Base-by-base conservation (phyloP, 2,113 vertebrate species). In the Oryzias woworae region DNA sequence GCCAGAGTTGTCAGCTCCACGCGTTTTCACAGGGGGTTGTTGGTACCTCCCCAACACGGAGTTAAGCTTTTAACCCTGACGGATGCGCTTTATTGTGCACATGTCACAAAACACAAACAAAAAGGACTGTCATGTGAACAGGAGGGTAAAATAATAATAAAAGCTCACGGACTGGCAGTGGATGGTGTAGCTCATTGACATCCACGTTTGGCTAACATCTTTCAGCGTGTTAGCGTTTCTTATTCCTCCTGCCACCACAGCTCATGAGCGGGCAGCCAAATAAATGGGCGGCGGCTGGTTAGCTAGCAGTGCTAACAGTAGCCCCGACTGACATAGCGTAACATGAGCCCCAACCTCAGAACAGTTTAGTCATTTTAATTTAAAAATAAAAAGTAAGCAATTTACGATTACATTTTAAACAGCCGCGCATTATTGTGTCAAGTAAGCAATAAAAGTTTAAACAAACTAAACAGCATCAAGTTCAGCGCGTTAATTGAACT, bases 251-350 rank as follows among this genome's bases (percentile, higher is more conserved):
- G 24, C 2, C n/a, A 18, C 28, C 20, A 14, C 23, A 26, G 50
- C 8, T 49, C 12, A 28, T 48, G 28, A 47, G 5, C 36, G 22
- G 49, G 1, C 52, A 42, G 17, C 58, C 31, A 50, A 57, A 44
- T 46, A 56, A 51, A 43, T 75, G 85, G 85, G 85, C 82, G 87
- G 83, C n/a, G 82, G 67, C 80, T 81, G 7, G 80, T 63, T 65
- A 75, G 75, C 85, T 79, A 84, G 73, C 74, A 58, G 45, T 58
- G 82, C 78, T 80, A 80, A 71, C 51, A 23, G n/a, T 67, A 60
- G 70, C 80, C 36, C 20, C 58, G 28, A 14, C 36, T 70, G 48
- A 52, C 50, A 70, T 52, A 43, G 51, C 69, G 28, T 57, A 44
- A 70, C 55, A 71, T 31, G 28, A 69, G 54, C 26, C 5, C 5